Base-by-base conservation (phyloP, 2,797 vertebrate species). In the Poecilia wingei region DNA sequence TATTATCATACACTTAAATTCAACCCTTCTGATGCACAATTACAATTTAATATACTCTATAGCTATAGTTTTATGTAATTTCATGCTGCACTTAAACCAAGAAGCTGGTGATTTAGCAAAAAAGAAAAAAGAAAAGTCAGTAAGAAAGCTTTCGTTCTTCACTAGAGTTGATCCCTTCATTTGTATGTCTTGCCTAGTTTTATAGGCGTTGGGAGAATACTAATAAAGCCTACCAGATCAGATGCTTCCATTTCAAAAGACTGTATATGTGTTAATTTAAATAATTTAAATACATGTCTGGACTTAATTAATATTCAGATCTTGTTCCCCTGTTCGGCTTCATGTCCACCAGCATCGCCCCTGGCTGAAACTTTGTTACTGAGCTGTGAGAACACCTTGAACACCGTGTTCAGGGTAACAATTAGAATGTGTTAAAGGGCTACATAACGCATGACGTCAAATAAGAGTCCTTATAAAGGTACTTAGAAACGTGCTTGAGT, bases 341-440 rank as follows among this genome's bases (percentile, higher is more conserved):
- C 22, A n/a, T 43, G 36, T 13, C 66, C 22, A n/a, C 25, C 5
- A 41, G 39, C 25, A 25, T n/a, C 39, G 66, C 4, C 22, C 66
- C 22, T n/a, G 66, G 14, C 22, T 14, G 20, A 69, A 43, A 69
- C 66, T 69, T 41, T 41, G 22, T 69, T n/a, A 10, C 64, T 3
- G 31, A 33, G 31, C 20, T 25, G 66, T 25, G 39, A 43, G 22
- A 69, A 69, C 20, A 69, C 9, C 20, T 69, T 12, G 4, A 43
- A n/a, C 13, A 22, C 5, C 13, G 12, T n/a, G 18, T 22, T 68
- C 8, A 41, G 36, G 64, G 33, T 41, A 43, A 43, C 20, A 39
- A 41, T 68, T 68, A 68, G 36, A 64, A 39, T n/a, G 66, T 13
- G 66, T 66, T 66, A 66, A 64, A 64, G 31, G 59, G 31, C 13